These are phyloP conservation scores for Crotalus helleri DNA, from an alignment of 2,113 vertebrate genomes.

Conservation along the genomic window DNA sequence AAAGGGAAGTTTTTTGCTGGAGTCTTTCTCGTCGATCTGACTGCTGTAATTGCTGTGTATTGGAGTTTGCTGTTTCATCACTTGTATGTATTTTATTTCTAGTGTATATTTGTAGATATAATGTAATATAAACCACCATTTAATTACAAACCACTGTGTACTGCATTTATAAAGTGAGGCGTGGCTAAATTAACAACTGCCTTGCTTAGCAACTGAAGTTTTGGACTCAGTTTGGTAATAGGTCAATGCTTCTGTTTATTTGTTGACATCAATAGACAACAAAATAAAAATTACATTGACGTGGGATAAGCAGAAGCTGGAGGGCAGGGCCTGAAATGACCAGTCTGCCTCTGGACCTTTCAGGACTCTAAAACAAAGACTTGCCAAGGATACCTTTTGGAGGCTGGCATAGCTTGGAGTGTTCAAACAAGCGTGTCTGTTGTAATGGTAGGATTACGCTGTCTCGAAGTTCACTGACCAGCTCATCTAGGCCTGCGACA, in stretches of 20 bases:
- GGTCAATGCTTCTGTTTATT: not conserved
- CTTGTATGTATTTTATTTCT: too few species aligned
- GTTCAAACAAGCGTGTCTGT: constrained; percentile 71
- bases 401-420: constrained; percentile 77
- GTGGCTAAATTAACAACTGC: too few species aligned
- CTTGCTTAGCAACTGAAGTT: too few species aligned
- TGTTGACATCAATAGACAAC: not conserved
- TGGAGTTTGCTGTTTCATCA: too few species aligned
- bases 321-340: not conserved
- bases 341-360: not conserved
- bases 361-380: not conserved
- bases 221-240: too few species aligned
- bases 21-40: too few species aligned
- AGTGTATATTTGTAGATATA: too few species aligned
- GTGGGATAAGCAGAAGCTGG: not conserved
- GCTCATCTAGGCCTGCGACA: constrained; percentile 33
- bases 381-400: constrained; percentile 68
- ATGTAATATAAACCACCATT: too few species aligned
- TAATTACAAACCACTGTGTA: too few species aligned
- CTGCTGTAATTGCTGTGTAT: too few species aligned
- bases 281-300: not conserved
- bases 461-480: constrained; percentile 68
- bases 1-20: too few species aligned
- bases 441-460: constrained; percentile 78
- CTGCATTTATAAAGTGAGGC: too few species aligned